These are phyloP conservation scores for Sycophaga agraensis DNA, from an alignment of 1,140 invertebrate species.

Conservation along the genomic window DNA sequence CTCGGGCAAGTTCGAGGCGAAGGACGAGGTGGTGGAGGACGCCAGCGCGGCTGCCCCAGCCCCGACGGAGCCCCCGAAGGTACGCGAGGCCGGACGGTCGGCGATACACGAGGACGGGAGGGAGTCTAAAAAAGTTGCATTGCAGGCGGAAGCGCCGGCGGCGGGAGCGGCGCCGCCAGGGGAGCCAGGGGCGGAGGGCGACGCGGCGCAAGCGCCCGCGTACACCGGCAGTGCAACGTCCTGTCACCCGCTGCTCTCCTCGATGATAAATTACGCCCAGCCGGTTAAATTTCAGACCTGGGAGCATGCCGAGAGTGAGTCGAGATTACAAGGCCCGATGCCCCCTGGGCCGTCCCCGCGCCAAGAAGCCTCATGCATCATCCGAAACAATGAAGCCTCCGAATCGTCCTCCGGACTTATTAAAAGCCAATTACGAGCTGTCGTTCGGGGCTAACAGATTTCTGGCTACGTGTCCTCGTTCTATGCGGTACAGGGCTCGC, in stretches of 20 bases:
- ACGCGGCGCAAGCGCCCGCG: constrained; percentile 65
- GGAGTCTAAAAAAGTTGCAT: too few relatives aligned
- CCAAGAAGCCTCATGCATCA: too few relatives aligned
- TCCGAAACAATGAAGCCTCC: too few relatives aligned
- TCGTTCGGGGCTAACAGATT: too few relatives aligned
- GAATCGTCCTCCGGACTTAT: too few relatives aligned
- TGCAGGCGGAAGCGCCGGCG: not conserved
- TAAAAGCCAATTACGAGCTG: too few relatives aligned
- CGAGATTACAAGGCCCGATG: too few relatives aligned
- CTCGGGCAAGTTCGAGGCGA: constrained; percentile 88
- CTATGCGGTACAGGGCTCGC: too few relatives aligned
- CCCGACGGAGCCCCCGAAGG: constrained; percentile 42
- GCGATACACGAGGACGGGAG: too few relatives aligned
- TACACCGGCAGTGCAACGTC: constrained; percentile 98
- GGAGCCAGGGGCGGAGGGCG: constrained; percentile 44
- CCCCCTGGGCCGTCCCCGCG: too few relatives aligned
- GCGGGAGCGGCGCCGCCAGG: constrained; percentile 47
- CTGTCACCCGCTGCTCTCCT: constrained; percentile 98
- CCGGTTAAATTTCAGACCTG: constrained; percentile 99
- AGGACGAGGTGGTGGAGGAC: constrained; percentile 82
- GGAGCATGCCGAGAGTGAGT: constrained; percentile 88
- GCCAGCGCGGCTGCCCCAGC: constrained; percentile 72
- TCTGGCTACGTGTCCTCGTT: too few relatives aligned
- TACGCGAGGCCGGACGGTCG: constrained; percentile 1
- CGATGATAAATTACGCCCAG: constrained; percentile 99